phyloP scores from a whole-genome alignment of 2,888 invertebrate species.

The Camponotus fellah region DNA sequence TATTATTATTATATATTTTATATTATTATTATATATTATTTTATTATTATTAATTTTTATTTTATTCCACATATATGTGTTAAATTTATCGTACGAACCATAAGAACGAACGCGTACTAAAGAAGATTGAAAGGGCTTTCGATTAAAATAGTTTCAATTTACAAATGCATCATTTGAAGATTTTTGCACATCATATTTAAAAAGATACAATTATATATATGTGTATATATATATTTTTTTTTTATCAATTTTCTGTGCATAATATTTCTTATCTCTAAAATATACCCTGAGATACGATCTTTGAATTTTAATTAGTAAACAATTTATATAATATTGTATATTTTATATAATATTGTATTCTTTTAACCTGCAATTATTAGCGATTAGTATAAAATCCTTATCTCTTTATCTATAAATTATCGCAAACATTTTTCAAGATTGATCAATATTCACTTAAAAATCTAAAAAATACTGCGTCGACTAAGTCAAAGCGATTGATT shows the following conservation, averaged over 20 bases:
- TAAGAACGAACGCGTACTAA: background rate
- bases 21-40: slow-evolving; percentile 13
- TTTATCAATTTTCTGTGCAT: background rate
- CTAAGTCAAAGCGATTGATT: background rate
- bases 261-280: background rate
- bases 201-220: background rate
- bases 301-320: background rate
- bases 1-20: no score
- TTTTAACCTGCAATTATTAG: slow-evolving; percentile 11
- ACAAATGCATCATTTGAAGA: background rate
- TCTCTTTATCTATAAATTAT: slow-evolving; percentile 24
- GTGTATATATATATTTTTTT: background rate
- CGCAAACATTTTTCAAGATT: background rate
- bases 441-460: background rate
- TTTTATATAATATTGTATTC: background rate
- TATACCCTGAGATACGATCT: background rate
- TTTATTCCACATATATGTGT: no score
- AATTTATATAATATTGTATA: background rate
- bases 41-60: slow-evolving; percentile 30
- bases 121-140: background rate
- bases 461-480: background rate
- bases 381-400: background rate
- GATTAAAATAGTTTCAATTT: background rate
- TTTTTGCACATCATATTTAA: background rate
- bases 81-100: background rate